These are phyloP conservation scores for Acleris literana DNA, from an alignment of 2,888 invertebrate genomes.

Conservation along the genomic window DNA sequence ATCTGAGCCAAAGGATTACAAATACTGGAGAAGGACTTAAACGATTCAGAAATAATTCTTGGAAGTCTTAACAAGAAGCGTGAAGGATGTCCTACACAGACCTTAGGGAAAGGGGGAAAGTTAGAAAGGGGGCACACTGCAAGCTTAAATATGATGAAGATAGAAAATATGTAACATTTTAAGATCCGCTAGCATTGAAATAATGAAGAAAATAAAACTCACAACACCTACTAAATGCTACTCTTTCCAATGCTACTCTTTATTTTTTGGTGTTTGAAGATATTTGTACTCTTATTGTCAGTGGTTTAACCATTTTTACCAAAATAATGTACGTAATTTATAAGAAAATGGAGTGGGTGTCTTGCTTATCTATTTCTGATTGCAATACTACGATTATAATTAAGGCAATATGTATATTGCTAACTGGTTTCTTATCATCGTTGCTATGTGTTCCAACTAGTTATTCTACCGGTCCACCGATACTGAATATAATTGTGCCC, in stretches of 20 bases:
- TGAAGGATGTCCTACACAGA: conserved; percentile 60
- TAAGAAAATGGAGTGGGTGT: no score
- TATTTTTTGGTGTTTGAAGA: no score
- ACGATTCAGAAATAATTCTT: conserved; percentile 82
- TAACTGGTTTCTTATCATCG: no score
- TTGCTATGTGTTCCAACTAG: neutral
- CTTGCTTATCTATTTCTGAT: no score
- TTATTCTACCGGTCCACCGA: neutral
- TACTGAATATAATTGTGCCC: conserved; percentile 1
- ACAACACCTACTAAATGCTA: no score
- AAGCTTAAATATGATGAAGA: conserved; percentile 39
- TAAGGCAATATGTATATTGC: no score
- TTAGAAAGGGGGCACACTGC: conserved; percentile 46
- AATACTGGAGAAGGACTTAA: conserved; percentile 80
- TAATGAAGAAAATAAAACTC: neutral
- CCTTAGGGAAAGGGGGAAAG: conserved; percentile 54
- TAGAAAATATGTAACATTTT: no score
- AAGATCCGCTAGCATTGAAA: neutral
- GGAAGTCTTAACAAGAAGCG: conserved; percentile 77
- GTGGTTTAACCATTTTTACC: no score
- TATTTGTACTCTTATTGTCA: no score
- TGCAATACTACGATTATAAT: no score
- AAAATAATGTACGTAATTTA: no score
- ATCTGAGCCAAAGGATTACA: conserved; percentile 74
- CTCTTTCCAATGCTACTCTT: no score